These are phyloP conservation scores for Drosophila kanekoi DNA, from an alignment of 2,888 invertebrate species.

Conservation along the genomic window DNA sequence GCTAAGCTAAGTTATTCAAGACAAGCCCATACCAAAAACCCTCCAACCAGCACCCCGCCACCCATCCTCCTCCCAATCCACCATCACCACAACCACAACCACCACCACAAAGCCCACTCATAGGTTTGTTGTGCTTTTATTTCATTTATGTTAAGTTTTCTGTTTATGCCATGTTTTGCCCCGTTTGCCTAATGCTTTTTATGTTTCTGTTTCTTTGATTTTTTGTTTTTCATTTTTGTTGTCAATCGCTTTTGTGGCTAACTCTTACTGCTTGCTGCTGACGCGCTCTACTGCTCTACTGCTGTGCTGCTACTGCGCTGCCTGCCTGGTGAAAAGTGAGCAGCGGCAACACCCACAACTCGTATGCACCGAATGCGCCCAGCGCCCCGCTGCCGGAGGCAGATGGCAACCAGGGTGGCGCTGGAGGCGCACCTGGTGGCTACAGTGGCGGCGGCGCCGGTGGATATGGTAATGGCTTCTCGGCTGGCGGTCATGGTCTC, in stretches of 20 bases:
- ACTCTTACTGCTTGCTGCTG: constrained; percentile 41
- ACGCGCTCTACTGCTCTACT: constrained; percentile 15
- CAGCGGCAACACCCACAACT: constrained; percentile 74
- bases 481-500: constrained; percentile 83
- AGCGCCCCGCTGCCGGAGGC: constrained; percentile 75
- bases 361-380: constrained; percentile 78
- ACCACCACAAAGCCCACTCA: neutral
- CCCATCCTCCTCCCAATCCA: neutral
- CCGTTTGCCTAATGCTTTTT: constrained; percentile 49
- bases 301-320: constrained; percentile 24
- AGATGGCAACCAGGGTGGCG: constrained; percentile 47
- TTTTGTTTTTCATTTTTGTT: constrained; percentile 21
- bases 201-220: constrained; percentile 39
- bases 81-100: neutral
- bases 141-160: constrained; percentile 15
- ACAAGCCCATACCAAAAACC: constrained; percentile 4
- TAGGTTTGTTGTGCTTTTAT: constrained; percentile 19
- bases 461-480: constrained; percentile 84
- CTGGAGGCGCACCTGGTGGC: constrained; percentile 77
- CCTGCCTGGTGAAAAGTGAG: constrained; percentile 50
- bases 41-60: neutral
- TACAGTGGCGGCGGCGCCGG: constrained; percentile 73
- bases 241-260: constrained; percentile 67
- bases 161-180: constrained; percentile 6
- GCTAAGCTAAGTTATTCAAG: constrained; percentile 30